phyloP scores from a whole-genome alignment of 2,113 vertebrate genomes.

The Dromas ardeola region DNA sequence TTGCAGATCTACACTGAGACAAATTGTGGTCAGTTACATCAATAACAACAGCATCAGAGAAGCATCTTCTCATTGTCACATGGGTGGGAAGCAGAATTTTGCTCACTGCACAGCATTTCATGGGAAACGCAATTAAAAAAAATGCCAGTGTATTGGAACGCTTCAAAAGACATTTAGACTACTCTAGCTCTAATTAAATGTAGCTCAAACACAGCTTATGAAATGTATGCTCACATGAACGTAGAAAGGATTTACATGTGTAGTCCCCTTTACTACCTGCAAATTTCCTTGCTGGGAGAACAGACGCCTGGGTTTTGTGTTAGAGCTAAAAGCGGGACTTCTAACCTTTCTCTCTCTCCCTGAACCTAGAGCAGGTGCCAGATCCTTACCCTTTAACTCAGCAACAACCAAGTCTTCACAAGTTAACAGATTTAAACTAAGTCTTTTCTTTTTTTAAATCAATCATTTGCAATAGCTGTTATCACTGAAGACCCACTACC shows the following conservation, averaged over 20 bases:
- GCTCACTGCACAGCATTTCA: background rate
- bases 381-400: constrained; percentile 3
- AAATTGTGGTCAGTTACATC: background rate
- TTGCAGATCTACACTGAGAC: background rate
- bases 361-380: constrained; percentile 17
- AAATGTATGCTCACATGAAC: constrained; percentile 11
- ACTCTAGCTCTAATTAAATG: background rate
- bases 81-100: background rate
- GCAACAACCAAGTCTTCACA: background rate
- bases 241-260: constrained; percentile 9
- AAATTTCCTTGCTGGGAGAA: constrained; percentile 27
- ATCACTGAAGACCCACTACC: background rate
- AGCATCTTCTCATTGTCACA: background rate
- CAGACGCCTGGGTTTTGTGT: background rate
- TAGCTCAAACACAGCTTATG: background rate
- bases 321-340: constrained; percentile 27
- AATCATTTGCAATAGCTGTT: constrained; percentile 15
- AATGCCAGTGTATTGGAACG: background rate
- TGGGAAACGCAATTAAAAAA: background rate
- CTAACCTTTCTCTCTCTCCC: constrained; percentile 26
- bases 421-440: constrained; percentile 28
- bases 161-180: background rate
- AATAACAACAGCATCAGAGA: background rate
- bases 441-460: background rate
- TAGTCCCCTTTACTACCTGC: background rate